phyloP scores from a whole-genome alignment of 2,797 vertebrate species.

The Sarcoramphus papa region DNA sequence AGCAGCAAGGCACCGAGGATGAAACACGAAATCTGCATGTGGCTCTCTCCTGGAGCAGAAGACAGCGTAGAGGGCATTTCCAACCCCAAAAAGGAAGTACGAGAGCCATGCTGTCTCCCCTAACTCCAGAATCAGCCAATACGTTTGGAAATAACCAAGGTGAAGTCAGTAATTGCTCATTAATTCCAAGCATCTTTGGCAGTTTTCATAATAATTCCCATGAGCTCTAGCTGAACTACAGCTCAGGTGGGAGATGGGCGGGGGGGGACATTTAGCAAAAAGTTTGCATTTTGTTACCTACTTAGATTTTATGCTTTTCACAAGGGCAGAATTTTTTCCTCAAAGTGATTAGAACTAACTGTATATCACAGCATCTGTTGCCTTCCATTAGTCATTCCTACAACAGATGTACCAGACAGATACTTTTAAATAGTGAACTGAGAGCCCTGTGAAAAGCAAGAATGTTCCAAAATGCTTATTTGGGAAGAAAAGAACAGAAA shows the following conservation, averaged over 20 bases:
- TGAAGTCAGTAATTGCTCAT: background rate
- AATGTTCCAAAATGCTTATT: background rate
- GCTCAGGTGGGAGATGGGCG: background rate
- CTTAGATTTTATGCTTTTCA: background rate
- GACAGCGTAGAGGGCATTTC: background rate
- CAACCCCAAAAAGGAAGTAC: background rate
- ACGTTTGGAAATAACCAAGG: background rate
- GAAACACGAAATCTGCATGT: fast-evolving
- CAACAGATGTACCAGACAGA: background rate
- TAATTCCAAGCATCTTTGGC: background rate
- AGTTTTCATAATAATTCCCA: background rate
- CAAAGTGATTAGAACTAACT: background rate
- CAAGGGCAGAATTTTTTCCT: background rate
- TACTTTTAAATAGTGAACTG: background rate
- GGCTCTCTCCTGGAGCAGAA: background rate
- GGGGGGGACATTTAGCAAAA: background rate
- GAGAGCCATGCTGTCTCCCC: fast-evolving
- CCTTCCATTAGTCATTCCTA: background rate
- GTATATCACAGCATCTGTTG: background rate
- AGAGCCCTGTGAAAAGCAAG: background rate
- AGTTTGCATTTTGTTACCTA: background rate
- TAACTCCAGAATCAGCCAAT: background rate
- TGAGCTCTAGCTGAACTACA: background rate
- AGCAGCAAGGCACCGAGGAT: background rate
- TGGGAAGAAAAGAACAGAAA: background rate